Evolutionary conservation across 1,140 invertebrate species (phyloP), one percentile per base, ranked within the genome.

Genomic region (Zaprionus ornatus): DNA sequence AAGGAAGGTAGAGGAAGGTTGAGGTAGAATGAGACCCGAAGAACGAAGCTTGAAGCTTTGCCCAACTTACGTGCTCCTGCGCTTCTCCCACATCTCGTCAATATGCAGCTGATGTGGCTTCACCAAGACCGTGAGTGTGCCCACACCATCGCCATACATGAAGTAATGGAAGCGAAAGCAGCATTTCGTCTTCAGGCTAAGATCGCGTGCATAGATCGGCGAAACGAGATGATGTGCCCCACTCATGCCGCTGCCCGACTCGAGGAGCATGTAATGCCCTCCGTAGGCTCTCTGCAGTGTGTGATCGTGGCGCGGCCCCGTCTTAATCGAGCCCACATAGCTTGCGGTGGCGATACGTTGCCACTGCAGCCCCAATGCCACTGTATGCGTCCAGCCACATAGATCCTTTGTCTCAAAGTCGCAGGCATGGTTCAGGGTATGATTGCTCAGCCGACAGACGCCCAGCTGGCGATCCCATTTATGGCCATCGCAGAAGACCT

Each of bases 241-340:
- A 19, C 10, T n/a, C 5, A 60, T 19, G 5, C 19, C 25, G 2
- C 9, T 13, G 4, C 61, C 45, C 0, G 79, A 80, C 63, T 92
- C 91, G 74, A 92, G 80, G 2, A 87, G 69, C 91, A 92, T 92
- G 13, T 91, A 92, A 59, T 92, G 91, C 0, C 92, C 92, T 1
- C 81, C 78, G 19, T 64, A 70, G 9, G 21, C 3, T 3, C 17
- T 70, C n/a, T 65, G 57, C 13, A 80, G 64, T 0, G 92, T 92
- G 52, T 92, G 91, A 80, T 92, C 92, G 27, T 88, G 80, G 4
- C 56, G 79, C 5, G 92, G 92, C 1, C 91, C 92, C 4, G 91
- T 92, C 1, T 29, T 68, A 48, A 4, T 76, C 59, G 9, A 66
- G 82, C 2, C 17, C 40, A 71, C 63, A 0, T 79, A 55, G 40